Evolutionary conservation across 2,113 vertebrate species (phyloP).

Genomic region (Hipposideros armiger): DNA sequence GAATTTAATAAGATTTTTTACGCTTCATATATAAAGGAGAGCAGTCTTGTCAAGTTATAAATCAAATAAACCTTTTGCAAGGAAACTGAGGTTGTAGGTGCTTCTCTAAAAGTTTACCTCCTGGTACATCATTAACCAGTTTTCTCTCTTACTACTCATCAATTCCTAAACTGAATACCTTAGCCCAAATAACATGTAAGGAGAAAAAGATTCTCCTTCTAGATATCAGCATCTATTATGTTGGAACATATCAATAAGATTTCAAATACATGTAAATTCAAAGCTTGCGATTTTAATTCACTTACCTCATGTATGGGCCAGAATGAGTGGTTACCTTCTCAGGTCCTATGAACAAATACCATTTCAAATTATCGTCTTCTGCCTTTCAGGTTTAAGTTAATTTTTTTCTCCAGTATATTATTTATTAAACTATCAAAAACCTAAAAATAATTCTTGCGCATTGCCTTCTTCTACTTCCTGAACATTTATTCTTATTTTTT

Average conservation of each 20-base stretch:
- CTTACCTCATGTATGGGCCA: background rate
- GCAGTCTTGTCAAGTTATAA: background rate
- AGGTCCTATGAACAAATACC: conserved; percentile 1
- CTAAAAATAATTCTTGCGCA: background rate
- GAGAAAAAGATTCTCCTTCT: background rate
- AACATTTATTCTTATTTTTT: background rate
- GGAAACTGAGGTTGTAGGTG: background rate
- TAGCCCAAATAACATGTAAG: background rate
- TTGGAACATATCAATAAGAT: conserved; percentile 3
- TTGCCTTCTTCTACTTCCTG: conserved; percentile 25
- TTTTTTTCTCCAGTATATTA: background rate
- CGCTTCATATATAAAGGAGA: background rate
- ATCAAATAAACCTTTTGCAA: conserved; percentile 21
- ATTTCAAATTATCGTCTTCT: conserved; percentile 25
- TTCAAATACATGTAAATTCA: background rate
- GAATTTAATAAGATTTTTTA: background rate
- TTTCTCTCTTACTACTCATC: background rate
- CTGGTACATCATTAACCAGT: background rate
- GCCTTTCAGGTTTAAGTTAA: conserved; percentile 22
- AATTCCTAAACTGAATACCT: conserved; percentile 24
- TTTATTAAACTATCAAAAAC: background rate
- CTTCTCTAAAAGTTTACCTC: background rate
- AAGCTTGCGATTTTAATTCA: background rate
- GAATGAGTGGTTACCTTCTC: conserved; percentile 30
- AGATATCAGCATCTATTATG: background rate